Conservation (phyloP, 2,888 invertebrate species). For the Thera britannica region DNA sequence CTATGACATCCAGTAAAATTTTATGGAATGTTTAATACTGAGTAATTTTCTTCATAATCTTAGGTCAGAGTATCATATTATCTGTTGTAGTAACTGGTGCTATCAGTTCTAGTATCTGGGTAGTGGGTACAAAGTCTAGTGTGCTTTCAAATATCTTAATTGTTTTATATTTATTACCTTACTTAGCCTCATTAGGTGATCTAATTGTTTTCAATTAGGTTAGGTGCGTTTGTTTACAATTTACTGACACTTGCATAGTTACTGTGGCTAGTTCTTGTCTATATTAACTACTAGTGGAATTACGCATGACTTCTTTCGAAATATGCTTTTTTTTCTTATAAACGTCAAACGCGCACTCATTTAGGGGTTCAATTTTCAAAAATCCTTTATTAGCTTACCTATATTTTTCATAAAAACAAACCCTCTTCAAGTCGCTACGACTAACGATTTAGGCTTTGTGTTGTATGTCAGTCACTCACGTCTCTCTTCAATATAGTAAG, state of each 20-base stretch:
- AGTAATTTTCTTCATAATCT: slow-evolving; percentile 9
- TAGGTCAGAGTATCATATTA: slow-evolving; percentile 19
- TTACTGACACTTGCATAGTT: neutral
- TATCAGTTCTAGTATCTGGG: slow-evolving; percentile 21
- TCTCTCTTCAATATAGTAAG: no score
- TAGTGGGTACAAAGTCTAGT: slow-evolving; percentile 25
- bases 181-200: slow-evolving; percentile 17
- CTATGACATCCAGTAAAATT: no score
- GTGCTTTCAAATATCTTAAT: slow-evolving; percentile 21
- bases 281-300: neutral
- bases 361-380: no score
- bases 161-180: slow-evolving; percentile 25
- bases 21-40: slow-evolving; percentile 8
- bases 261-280: neutral
- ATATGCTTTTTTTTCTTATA: no score
- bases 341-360: no score
- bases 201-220: slow-evolving; percentile 19
- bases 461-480: no score
- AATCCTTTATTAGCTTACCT: no score
- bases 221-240: slow-evolving; percentile 22
- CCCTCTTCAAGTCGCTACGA: no score
- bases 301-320: no score
- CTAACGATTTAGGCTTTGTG: no score
- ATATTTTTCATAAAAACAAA: no score
- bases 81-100: slow-evolving; percentile 7